phyloP scores from a whole-genome alignment of 2,888 invertebrate genomes.

The Encarsia formosa region DNA sequence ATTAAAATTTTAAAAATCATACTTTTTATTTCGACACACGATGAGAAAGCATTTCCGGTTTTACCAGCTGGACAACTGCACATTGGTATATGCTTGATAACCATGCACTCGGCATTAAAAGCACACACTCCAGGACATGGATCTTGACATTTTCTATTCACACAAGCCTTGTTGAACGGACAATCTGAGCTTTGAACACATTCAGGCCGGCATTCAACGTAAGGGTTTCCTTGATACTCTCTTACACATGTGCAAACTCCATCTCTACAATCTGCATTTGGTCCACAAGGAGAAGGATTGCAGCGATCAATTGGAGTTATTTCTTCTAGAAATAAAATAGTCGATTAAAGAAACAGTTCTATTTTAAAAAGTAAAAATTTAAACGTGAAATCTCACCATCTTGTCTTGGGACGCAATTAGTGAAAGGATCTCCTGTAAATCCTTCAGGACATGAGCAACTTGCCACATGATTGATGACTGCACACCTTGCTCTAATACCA shows the following conservation, averaged over 20 bases:
- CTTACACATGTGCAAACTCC: slow-evolving; percentile 54
- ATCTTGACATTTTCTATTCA: slow-evolving; percentile 56
- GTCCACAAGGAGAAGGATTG: slow-evolving; percentile 71
- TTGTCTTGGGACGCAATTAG: slow-evolving; percentile 15
- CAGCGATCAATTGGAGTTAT: slow-evolving; percentile 57
- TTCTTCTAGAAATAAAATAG: slow-evolving; percentile 3
- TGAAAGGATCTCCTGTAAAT: slow-evolving; percentile 41
- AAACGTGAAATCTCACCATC: too few relatives aligned
- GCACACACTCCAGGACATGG: slow-evolving; percentile 59
- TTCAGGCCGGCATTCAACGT: slow-evolving; percentile 60
- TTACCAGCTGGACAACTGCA: slow-evolving; percentile 61
- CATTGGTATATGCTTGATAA: slow-evolving; percentile 63
- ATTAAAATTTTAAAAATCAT: background rate
- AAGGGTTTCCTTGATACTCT: slow-evolving; percentile 58
- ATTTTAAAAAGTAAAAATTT: too few relatives aligned
- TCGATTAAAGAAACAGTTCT: too few relatives aligned
- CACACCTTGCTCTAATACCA: slow-evolving; percentile 57
- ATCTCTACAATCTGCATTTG: slow-evolving; percentile 61
- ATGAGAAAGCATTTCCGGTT: slow-evolving; percentile 64
- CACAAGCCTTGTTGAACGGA: slow-evolving; percentile 55
- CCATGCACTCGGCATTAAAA: slow-evolving; percentile 60
- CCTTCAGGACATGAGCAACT: slow-evolving; percentile 47
- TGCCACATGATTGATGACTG: slow-evolving; percentile 51
- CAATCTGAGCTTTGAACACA: slow-evolving; percentile 57
- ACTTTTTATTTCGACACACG: slow-evolving; percentile 44